Evolutionary conservation across 2,113 vertebrate genomes (phyloP), one percentile per base, ranked within the genome.

Genomic region (Gobiocypris rarus): DNA sequence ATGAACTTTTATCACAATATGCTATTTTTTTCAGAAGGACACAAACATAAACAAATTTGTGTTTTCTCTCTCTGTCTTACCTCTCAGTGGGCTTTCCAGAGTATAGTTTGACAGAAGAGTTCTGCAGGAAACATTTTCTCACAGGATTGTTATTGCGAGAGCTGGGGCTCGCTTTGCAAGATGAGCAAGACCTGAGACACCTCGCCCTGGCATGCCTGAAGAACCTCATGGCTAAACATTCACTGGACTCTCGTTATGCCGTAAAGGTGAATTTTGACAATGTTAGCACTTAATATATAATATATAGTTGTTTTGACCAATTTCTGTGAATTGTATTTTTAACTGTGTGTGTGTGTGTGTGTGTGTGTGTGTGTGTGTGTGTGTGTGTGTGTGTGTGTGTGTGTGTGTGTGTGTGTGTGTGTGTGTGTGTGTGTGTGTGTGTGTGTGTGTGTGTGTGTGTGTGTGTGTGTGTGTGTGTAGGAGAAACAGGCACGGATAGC

Each of bases 161-260:
- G 88, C 95, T 99, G 89, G 98, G 97, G 13, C 95, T 98, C 92
- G 97, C 98, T 4, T 91, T 99, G 24, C 98, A 99, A 85, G 97
- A 99, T 52, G 98, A 99, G 84, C 98, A 99, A 91, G 97, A 99
- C 86, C 94, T 99, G 65, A 94, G 98, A 70, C 98, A 99, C 90
- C 90, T 97, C 17, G 98, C 98, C 31, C 91, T 99, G 89, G 95
- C 97, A 85, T 96, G 97, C 59, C 94, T 99, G 15, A 98, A 98
- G 91, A 98, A 96, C 75, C 91, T 99, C 22, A 98, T 99, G 97
- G 96, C 97, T 87, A 99, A 99, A 88, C 98, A 99, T 90, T 98
- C 98, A 0, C 95, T 98, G 87, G 98, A 99, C 87, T 93, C 96
- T 85, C 96, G 98, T 92, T 99, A 99, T 0, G 86, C 93, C 85